Evolutionary conservation across 2,113 vertebrate genomes (phyloP).

Genomic region (Melanotaenia duboulayi): DNA sequence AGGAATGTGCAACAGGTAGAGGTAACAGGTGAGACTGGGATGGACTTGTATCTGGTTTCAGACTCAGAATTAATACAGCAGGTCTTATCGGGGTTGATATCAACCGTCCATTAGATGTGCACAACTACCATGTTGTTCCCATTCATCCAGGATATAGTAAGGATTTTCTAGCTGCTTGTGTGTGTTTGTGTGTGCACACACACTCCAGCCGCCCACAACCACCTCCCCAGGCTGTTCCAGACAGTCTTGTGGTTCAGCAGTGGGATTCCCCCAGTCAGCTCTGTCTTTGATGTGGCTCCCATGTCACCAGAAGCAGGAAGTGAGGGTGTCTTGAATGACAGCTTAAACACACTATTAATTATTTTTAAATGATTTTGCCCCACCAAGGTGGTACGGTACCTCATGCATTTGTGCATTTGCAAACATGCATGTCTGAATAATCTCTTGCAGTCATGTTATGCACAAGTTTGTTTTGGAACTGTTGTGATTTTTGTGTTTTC

Average conservation of each 20-base stretch:
- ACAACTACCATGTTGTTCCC: slow-evolving; percentile 20
- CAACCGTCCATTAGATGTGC: slow-evolving; percentile 3
- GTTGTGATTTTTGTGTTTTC: slow-evolving; percentile 22
- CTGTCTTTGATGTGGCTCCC: slow-evolving; percentile 69
- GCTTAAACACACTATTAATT: slow-evolving; percentile 58
- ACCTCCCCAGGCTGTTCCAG: slow-evolving; percentile 42
- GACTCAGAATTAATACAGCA: slow-evolving; percentile 55
- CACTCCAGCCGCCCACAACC: slow-evolving; percentile 22
- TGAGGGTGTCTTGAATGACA: slow-evolving; percentile 65
- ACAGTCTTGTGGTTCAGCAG: slow-evolving; percentile 29
- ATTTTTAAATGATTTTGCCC: slow-evolving; percentile 30
- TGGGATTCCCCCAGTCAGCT: slow-evolving; percentile 65
- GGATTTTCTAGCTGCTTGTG: slow-evolving; percentile 1
- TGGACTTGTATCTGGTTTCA: slow-evolving; percentile 67
- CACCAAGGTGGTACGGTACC: neutral
- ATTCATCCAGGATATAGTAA: neutral
- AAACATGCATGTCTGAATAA: slow-evolving; percentile 6
- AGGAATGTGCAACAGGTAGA: slow-evolving; percentile 51
- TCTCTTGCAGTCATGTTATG: neutral
- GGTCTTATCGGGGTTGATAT: slow-evolving; percentile 25
- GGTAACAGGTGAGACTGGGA: slow-evolving; percentile 29
- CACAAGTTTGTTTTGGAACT: slow-evolving; percentile 24
- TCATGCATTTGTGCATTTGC: neutral
- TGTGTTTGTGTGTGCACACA: neutral
- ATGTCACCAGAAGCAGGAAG: slow-evolving; percentile 69